Conservation (phyloP, 1,140 invertebrate genomes). For the Ceratina australensis region DNA sequence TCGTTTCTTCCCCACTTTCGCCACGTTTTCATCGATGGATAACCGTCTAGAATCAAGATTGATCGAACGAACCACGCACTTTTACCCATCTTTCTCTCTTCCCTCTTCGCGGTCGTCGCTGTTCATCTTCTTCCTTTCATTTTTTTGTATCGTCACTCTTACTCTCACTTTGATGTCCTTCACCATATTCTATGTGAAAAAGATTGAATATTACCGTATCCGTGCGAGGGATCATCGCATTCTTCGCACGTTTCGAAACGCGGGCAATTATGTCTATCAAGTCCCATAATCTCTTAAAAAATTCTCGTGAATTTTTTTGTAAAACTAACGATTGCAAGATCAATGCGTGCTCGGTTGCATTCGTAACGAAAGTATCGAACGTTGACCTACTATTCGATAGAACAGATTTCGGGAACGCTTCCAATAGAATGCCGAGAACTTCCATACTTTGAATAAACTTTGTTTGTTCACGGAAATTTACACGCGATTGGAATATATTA, state of each 20-base stretch:
- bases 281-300: background rate
- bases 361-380: conserved; percentile 25
- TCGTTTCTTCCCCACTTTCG: conserved; percentile 75
- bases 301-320: background rate
- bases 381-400: background rate
- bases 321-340: conserved; percentile 16
- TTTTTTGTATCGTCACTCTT: background rate
- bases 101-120: background rate
- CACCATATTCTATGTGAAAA: conserved; percentile 31
- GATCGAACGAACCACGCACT: conserved; percentile 45
- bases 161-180: conserved; percentile 57
- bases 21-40: conserved; percentile 65
- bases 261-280: background rate
- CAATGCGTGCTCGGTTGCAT: conserved; percentile 6
- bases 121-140: conserved; percentile 46
- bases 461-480: conserved; percentile 44
- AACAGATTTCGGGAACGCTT: conserved; percentile 47
- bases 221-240: background rate
- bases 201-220: conserved; percentile 31
- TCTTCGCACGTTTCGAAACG: conserved; percentile 21
- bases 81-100: conserved; percentile 59
- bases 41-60: conserved; percentile 60
- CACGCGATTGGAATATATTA: conserved; percentile 38
- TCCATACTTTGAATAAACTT: conserved; percentile 40
- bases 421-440: conserved; percentile 46